Evolutionary conservation across 2,113 vertebrate genomes (phyloP), one percentile per base, ranked within the genome.

Genomic region (Heteronetta atricapilla): DNA sequence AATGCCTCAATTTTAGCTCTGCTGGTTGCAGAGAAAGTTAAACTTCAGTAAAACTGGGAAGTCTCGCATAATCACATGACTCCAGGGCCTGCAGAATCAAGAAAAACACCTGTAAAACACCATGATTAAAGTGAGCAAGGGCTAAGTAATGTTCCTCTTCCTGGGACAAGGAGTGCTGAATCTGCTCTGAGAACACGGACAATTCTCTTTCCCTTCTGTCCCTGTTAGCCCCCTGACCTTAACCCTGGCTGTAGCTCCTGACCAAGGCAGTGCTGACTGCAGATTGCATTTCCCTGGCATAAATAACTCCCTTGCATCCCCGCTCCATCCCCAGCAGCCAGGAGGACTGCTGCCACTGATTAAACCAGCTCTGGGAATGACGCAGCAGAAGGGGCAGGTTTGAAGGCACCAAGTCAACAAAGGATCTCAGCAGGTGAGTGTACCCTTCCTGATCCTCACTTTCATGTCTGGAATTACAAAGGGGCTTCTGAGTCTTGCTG

Each of bases 111-210:
- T 79, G 60, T 3, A 12, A 88, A 86, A 75, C 22, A 9, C 67
- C 16, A 21, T n/a, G 42, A 86, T 90, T 79, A 53, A 73, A 92
- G 40, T 55, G 42, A 66, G 13, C 34, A 40, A 76, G 62, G 92
- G n/a, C 74, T 70, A 91, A 84, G 36, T 3, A 92, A 53, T 38
- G 1, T 5, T 68, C 83, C 81, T 34, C 21, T 90, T 17, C 44
- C 44, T 44, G 70, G 82, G 81, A 74, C 23, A 90, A 31, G 17
- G 42, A 86, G 38, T 66, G 90, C 64, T 82, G 70, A 82, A 70
- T 34, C 66, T 46, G 28, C 59, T 68, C 64, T 66, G 80, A 55
- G 50, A 60, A 52, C 29, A 73, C 5, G 60, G 75, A 73, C 70
- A 94, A 56, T 89, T 40, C 34, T 33, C 40, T 56, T 74, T 48